Percentiles rank a stretch among this genome's conserved stretches.
These are phyloP conservation scores for Teleogryllus occipitalis DNA, from an alignment of 1,140 invertebrate genomes.

Conservation along the genomic window DNA sequence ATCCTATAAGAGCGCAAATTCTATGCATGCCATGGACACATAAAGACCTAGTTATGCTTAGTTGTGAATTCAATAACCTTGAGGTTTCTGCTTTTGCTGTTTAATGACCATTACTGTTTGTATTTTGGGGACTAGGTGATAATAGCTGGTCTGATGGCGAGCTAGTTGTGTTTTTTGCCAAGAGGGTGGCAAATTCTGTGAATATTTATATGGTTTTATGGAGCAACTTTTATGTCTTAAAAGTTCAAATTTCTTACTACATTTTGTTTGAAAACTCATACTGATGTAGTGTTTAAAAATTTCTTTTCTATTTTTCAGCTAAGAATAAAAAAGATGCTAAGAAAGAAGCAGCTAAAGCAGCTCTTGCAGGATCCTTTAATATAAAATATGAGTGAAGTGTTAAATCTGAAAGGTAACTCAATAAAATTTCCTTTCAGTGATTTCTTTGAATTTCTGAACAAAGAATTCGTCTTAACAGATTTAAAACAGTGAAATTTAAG, in stretches of 20 bases:
- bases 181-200: not conserved
- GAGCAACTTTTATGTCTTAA: not conserved
- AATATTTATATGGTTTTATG: not conserved
- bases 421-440: too few species aligned
- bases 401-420: too few species aligned
- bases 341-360: constrained; percentile 42
- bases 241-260: not conserved
- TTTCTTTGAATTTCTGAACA: too few species aligned
- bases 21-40: too few species aligned
- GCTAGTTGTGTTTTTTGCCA: not conserved
- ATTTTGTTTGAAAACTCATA: not conserved
- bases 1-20: too few species aligned
- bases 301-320: constrained; percentile 35
- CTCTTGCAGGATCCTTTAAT: constrained; percentile 28
- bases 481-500: too few species aligned
- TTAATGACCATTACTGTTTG: too few species aligned
- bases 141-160: not conserved
- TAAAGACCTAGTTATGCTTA: too few species aligned
- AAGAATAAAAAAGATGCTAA: constrained; percentile 46
- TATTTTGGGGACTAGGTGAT: too few species aligned
- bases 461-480: too few species aligned
- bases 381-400: constrained; percentile 16
- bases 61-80: too few species aligned
- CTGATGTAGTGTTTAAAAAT: not conserved
- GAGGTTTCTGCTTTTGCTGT: too few species aligned